Percentiles rank a stretch among this genome's conserved stretches.
Evolutionary conservation across 1,140 invertebrate genomes (phyloP).

Genomic region (Notospermus geniculatus): DNA sequence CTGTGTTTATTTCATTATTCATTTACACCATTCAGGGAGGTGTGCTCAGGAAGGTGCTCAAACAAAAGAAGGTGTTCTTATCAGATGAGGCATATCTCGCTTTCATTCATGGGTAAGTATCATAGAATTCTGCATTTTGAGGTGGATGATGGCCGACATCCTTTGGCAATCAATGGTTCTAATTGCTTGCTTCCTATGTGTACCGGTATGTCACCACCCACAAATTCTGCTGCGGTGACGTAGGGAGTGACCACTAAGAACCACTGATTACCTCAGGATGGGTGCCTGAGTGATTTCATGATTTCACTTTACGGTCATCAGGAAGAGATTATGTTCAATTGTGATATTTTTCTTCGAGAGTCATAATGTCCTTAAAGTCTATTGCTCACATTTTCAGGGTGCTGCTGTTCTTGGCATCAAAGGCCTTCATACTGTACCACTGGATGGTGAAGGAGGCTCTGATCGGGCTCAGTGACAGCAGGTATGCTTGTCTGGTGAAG

Average conservation of each 20-base stretch:
- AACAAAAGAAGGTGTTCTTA: slow-evolving; percentile 26
- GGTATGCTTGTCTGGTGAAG: too few species aligned
- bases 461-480: too few species aligned
- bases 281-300: too few species aligned
- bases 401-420: slow-evolving; percentile 34
- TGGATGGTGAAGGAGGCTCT: neutral
- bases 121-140: neutral
- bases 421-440: slow-evolving; percentile 43
- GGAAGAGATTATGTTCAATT: too few species aligned
- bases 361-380: too few species aligned
- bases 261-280: too few species aligned
- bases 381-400: slow-evolving; percentile 25
- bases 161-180: too few species aligned
- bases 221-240: too few species aligned
- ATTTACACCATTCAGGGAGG: slow-evolving; percentile 24
- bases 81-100: slow-evolving; percentile 25
- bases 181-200: neutral
- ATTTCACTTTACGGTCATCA: too few species aligned
- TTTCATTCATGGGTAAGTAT: slow-evolving; percentile 29
- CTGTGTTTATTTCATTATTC: neutral
- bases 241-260: too few species aligned
- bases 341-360: too few species aligned
- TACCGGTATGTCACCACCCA: slow-evolving; percentile 12
- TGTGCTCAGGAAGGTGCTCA: slow-evolving; percentile 19
- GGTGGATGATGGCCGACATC: too few species aligned